Base-by-base conservation (phyloP, 2,113 vertebrate genomes). In the Elephas maximus region DNA sequence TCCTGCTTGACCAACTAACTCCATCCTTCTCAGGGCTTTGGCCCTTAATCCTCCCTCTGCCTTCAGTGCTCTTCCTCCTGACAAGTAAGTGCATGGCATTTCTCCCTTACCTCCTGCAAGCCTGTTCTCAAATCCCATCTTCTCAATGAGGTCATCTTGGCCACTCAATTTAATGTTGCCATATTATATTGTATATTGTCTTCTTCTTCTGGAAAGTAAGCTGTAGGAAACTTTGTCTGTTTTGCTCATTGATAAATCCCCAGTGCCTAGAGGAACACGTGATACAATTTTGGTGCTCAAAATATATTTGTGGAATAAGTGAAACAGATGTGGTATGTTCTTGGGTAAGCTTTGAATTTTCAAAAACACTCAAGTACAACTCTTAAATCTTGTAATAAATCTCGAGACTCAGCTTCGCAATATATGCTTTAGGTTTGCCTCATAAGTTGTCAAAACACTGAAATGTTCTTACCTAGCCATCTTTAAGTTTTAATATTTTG, bases 401-500 rank as follows among this genome's bases (percentile, higher is more conserved):
- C 44, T 83, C 62, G 6, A 60, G 51, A 67, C 87, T 92, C 77
- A 62, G 60, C 51, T 94, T 90, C 62, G 94, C 53, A 65, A 33
- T 74, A 41, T 73, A 62, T n/a, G 57, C 37, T 90, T 96, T 57
- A 90, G 30, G 6, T 65, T 86, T 60, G 8, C 45, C 23, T 94
- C 37, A 37, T 76, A 90, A 88, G 62, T 90, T 94, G 33, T 67
- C 33, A 74, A 83, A 94, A 53, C 45, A 74, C 26, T 26, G 28
- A 20, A 86, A 78, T 24, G 11, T 8, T 65, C 81, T 94, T 86
- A 73, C 10, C 20, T 9, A 78, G 26, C 57, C 45, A 57, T 82
- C n/a, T 92, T 73, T 92, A 93, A 90, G 78, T 94, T 24, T 90
- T 92, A 90, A 37, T 88, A 63, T 82, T 82, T 93, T 6, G 69